Conservation (phyloP, 2,113 vertebrate genomes). For the human (Homo sapiens) region DNA sequence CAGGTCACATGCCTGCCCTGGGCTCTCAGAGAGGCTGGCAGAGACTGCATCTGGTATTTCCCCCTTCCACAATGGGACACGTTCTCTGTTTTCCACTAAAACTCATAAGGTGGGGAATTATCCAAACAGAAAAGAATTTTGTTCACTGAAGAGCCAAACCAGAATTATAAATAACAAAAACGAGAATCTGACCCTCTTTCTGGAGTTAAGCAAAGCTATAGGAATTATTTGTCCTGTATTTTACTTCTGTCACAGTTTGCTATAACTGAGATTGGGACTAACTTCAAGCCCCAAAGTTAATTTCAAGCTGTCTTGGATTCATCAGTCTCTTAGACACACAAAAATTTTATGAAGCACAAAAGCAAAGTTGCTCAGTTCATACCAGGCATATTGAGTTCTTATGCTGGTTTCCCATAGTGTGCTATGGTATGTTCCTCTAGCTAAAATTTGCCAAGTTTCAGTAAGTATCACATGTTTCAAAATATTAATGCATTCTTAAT, state of each 20-base stretch:
- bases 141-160: neutral
- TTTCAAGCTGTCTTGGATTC: neutral
- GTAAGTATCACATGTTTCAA: neutral
- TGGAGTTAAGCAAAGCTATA: constrained; percentile 19
- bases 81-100: neutral
- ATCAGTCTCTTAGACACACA: neutral
- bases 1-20: no score
- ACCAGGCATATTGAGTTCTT: neutral
- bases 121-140: neutral
- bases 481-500: constrained; percentile 20
- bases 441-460: constrained; percentile 3
- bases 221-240: neutral
- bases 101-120: neutral
- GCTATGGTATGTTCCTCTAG: neutral
- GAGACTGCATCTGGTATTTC: neutral
- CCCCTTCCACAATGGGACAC: neutral
- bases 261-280: neutral
- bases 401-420: neutral
- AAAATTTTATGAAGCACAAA: constrained; percentile 16
- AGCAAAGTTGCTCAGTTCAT: neutral
- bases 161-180: neutral
- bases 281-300: neutral
- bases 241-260: neutral
- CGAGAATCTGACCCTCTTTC: neutral
- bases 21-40: neutral